Percentiles rank a stretch among this genome's conserved stretches.
These are phyloP conservation scores for Lypha dubia DNA, from an alignment of 2,888 invertebrate genomes.

Conservation along the genomic window DNA sequence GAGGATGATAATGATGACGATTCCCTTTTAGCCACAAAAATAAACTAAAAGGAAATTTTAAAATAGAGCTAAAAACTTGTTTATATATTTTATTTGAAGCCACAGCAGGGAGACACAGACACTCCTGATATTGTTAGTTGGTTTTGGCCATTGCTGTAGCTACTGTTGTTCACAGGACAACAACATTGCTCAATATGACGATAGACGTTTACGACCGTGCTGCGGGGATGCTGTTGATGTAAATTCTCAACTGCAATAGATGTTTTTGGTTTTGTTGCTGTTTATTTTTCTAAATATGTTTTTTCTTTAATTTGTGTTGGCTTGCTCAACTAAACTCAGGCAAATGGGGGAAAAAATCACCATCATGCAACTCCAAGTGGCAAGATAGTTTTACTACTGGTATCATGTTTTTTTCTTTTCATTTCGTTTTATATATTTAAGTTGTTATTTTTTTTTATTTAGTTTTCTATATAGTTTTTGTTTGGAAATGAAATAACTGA, in stretches of 20 bases:
- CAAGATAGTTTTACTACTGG: slow-evolving; percentile 6
- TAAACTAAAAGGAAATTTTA: slow-evolving; percentile 16
- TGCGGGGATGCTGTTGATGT: slow-evolving; percentile 22
- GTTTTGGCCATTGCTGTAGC: neutral
- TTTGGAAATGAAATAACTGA: slow-evolving; percentile 62
- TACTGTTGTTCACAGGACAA: slow-evolving; percentile 36
- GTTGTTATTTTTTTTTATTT: slow-evolving; percentile 55
- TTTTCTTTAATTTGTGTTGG: neutral
- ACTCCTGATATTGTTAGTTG: slow-evolving; percentile 21
- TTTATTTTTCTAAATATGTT: neutral
- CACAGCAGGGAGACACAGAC: slow-evolving; percentile 30
- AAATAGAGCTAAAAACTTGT: slow-evolving; percentile 39
- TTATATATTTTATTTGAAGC: slow-evolving; percentile 32
- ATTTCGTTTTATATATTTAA: slow-evolving; percentile 39
- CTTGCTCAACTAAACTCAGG: slow-evolving; percentile 24
- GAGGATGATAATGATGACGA: slow-evolving; percentile 1
- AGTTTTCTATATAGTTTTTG: slow-evolving; percentile 37
- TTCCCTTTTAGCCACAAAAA: slow-evolving; percentile 39
- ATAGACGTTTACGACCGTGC: neutral
- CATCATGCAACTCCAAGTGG: slow-evolving; percentile 14
- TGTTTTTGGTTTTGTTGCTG: neutral
- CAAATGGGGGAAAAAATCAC: slow-evolving; percentile 12
- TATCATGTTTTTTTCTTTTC: neutral
- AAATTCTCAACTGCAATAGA: slow-evolving; percentile 24
- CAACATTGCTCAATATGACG: neutral